Evolutionary conservation across 2,888 invertebrate species (phyloP), one percentile per base, ranked within the genome.

Genomic region (Patella pellucida): DNA sequence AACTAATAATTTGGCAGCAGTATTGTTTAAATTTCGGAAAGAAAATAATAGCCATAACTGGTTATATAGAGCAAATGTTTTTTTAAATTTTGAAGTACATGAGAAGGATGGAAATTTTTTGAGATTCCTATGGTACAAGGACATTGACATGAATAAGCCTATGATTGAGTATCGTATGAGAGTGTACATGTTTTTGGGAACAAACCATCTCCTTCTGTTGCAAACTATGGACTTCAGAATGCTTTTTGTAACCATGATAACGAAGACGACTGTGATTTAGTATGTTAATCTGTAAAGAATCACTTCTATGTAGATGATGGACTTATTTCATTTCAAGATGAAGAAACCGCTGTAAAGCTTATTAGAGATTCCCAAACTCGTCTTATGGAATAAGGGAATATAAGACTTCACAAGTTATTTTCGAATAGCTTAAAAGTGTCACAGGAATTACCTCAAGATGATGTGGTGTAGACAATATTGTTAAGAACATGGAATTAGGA

Each of bases 261-360:
- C n/a, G n/a, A n/a, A n/a, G n/a, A n/a, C n/a, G n/a, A n/a, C n/a
- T n/a, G n/a, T 56, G 56, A 56, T 19, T 16, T n/a, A 7, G 19
- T 56, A 56, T 56, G 56, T 56, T 5, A 19, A 56, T 56, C 15
- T 56, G 19, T 56, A 56, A 14, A 41, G n/a, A 71, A 75, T 14
- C 71, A 75, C 41, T 78, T 75, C 73, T 79, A 79, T 52, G 77
- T 79, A 3, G 79, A 79, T 50, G 78, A 79, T 23, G 79, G 73
- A 12, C 72, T 78, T 12, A 54, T 75, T 23, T 77, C 79, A 11
- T 31, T 56, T 19, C 41, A 52, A 72, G 51, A 69, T 9, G 75
- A 69, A 31, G 71, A 73, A n/a, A 50, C 69, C 11, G 73, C 78
- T 16, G 50, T 78, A 12, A 52, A 52, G 50, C 31, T 79, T 16